These are phyloP conservation scores for Stegana nigrithorax DNA, from an alignment of 2,888 invertebrate genomes.

Conservation along the genomic window DNA sequence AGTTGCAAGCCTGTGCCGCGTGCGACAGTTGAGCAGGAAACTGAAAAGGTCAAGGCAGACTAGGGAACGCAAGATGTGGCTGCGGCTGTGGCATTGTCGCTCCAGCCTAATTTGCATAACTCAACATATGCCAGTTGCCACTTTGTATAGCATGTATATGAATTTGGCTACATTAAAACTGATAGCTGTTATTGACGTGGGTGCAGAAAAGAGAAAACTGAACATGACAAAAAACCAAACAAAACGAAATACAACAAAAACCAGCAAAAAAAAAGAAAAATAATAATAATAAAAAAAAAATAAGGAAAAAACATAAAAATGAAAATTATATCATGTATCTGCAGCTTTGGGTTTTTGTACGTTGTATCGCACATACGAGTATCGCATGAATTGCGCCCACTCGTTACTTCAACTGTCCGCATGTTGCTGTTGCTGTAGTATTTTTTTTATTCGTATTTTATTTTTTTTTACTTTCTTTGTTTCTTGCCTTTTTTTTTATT, in stretches of 20 bases:
- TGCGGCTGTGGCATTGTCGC: too few species aligned
- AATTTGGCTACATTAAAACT: too few species aligned
- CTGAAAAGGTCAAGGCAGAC: neutral
- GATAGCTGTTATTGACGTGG: conserved; percentile 8
- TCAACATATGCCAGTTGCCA: neutral
- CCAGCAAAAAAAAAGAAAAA: neutral
- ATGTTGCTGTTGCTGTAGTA: too few species aligned
- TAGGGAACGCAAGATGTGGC: neutral
- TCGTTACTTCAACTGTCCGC: too few species aligned
- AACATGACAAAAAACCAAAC: neutral
- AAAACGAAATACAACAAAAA: neutral
- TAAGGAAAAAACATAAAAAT: neutral
- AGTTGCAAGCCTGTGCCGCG: neutral
- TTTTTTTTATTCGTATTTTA: neutral
- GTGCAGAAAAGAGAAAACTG: neutral
- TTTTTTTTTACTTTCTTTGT: neutral
- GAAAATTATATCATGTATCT: neutral
- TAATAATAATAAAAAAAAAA: neutral
- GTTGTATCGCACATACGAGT: neutral
- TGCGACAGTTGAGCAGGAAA: neutral
- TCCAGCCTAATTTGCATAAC: neutral
- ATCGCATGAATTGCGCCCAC: too few species aligned
- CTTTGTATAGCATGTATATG: conserved; percentile 1
- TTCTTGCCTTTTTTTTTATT: neutral
- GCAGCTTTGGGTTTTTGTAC: conserved; percentile 3